A percentile compares a stretch with the other conserved stretches of the same genome.
These are phyloP conservation scores for Agelastica alni DNA, from an alignment of 2,888 invertebrate species.

Conservation along the genomic window DNA sequence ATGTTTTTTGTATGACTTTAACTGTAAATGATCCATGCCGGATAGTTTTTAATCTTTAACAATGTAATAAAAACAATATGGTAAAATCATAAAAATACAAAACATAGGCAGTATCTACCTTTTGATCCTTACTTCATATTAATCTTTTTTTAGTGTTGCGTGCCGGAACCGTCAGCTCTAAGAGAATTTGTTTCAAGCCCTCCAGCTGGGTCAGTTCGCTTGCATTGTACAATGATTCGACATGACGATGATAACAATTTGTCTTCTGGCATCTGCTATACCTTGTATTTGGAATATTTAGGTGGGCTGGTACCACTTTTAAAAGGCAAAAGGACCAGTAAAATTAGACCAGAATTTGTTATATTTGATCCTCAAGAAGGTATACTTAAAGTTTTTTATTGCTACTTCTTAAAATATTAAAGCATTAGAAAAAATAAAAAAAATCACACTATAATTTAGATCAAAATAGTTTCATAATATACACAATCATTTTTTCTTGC, in stretches of 20 bases:
- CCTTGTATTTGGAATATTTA: conserved; percentile 90
- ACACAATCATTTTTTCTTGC: no score
- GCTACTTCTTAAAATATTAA: no score
- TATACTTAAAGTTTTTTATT: conserved; percentile 44
- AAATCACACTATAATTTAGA: no score
- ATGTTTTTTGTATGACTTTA: no score
- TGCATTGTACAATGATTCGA: conserved; percentile 97
- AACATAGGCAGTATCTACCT: no score
- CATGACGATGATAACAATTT: conserved; percentile 83
- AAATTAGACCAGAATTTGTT: conserved; percentile 96
- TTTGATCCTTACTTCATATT: no score
- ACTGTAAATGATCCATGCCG: no score
- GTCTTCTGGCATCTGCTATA: conserved; percentile 75
- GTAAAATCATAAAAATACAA: no score
- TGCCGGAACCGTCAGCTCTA: conserved; percentile 85
- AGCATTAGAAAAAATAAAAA: no score
- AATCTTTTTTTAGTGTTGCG: conserved; percentile 81
- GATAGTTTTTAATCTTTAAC: no score
- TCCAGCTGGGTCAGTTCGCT: conserved; percentile 79
- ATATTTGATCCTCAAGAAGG: conserved; percentile 93
- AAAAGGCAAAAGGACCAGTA: conserved; percentile 94
- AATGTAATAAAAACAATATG: no score
- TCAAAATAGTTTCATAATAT: no score
- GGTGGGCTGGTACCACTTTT: conserved; percentile 95
- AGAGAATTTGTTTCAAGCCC: conserved; percentile 93